Base-by-base conservation (phyloP, 2,113 vertebrate species). In the Suricata suricatta region DNA sequence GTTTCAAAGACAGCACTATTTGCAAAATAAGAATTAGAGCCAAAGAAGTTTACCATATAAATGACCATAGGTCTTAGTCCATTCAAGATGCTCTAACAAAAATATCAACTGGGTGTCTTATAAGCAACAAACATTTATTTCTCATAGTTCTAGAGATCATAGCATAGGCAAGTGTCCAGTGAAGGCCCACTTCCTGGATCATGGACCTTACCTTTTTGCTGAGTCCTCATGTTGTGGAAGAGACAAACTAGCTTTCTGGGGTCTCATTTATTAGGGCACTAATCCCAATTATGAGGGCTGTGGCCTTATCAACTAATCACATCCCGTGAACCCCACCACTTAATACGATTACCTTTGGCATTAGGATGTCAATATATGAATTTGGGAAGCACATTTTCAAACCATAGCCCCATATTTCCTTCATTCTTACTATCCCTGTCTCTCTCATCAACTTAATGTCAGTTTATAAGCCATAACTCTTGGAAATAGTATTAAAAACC, bases 1-100 rank as follows among this genome's bases (percentile, higher is more conserved):
- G 66, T 52, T 96, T 90, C 81, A 93, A 89, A 79, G 14, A 93
- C 0, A 96, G n/a, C 44, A 86, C 0, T 2, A 52, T 63, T 90
- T 93, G 31, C 33, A 82, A 96, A 97, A 88, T 38, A 91, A 86
- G 54, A 95, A 66, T 87, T 80, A 31, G 13, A 92, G 4, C 29
- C n/a, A 54, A 80, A 79, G 57, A 21, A 71, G 7, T 60, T 92
- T 38, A 41, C 33, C 6, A 69, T 23, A 81, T n/a, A 69, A 83
- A 95, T 77, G 63, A 31, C 25, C 38, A 41, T 41, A 33, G 14
- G 16, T 16, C 54, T 87, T 41, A 52, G n/a, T 66, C 3, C 35
- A 50, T 64, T 81, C 44, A 77, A 35, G n/a, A 23, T 41, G 23
- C 33, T 29, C 7, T 64, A 54, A 54, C 66, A 92, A 74, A 96